Base-by-base conservation (phyloP, 2,888 invertebrate genomes). In the Oligia latruncula region DNA sequence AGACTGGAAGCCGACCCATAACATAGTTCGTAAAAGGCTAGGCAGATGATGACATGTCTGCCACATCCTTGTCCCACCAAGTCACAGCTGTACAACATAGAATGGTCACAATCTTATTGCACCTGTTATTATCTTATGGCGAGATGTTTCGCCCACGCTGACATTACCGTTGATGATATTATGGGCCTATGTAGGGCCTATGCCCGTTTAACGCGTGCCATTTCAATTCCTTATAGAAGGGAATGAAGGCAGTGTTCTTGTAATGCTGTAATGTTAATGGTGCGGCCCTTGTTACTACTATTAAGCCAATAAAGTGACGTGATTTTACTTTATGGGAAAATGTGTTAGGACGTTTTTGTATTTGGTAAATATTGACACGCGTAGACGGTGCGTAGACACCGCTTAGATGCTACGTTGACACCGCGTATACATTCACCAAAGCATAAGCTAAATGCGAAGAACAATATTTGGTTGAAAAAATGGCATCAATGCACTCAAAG, bases 111-210 rank as follows among this genome's bases (percentile, higher is more conserved):
- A 85, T 70, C 46, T 29, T 66, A 55, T 66, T 74, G 43, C 67
- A 82, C 71, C 68, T 82, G 83, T 70, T 81, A 81, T 66, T 66
- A 80, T 85, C 64, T 66, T 1, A 40, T 0, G n/a, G 60, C 17
- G 20, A 72, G 40, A 65, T 70, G 64, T 82, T 68, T 60, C 77
- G 29, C 83, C 83, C 77, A 83, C 83, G 23, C 64, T 23, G 9
- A 55, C 86, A 82, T 82, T 86, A 72, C 71, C n/a, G 20, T 55
- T 72, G 83, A 73, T 72, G 68, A 76, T 40, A 62, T 60, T 75
- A 80, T 49, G 52, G n/a, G n/a, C 60, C 60, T n/a, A 46, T 62
- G 17, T 58, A 40, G 23, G 71, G 71, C 58, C 71, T 40, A 35
- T 40, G 29, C 20, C 58, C 71, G 62, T 62, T 85, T 64, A 65